phyloP scores from a whole-genome alignment of 1,140 invertebrate species.

The Asobara japonica region DNA sequence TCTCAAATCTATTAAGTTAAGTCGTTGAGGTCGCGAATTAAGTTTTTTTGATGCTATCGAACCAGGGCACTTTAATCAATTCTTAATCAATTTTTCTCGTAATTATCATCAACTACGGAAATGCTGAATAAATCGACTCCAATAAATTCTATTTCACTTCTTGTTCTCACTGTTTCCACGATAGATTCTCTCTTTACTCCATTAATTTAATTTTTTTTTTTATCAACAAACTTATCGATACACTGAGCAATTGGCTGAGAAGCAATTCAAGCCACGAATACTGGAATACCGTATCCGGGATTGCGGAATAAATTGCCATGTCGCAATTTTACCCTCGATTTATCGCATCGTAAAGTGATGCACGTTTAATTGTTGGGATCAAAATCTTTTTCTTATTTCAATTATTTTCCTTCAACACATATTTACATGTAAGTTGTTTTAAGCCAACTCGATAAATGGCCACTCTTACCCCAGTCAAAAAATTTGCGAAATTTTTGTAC shows the following conservation, averaged over 20 bases:
- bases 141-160: not conserved
- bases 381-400: not conserved
- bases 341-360: slow-evolving; percentile 16
- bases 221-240: slow-evolving; percentile 8
- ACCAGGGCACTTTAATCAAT: too few relatives aligned
- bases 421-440: too few relatives aligned
- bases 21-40: too few relatives aligned
- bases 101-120: too few relatives aligned
- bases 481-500: too few relatives aligned
- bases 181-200: not conserved
- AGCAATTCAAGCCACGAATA: slow-evolving; percentile 2
- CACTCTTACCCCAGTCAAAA: too few relatives aligned
- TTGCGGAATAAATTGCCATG: slow-evolving; percentile 6
- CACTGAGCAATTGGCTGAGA: not conserved
- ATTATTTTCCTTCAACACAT: too few relatives aligned
- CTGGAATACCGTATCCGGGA: slow-evolving; percentile 7
- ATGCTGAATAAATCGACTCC: not conserved
- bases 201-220: slow-evolving; percentile 2
- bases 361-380: not conserved
- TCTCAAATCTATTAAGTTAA: too few relatives aligned
- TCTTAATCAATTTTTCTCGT: too few relatives aligned
- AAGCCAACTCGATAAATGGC: too few relatives aligned
- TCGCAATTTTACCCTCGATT: slow-evolving; percentile 10
- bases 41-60: too few relatives aligned
- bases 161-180: not conserved